Conservation (phyloP, 2,888 invertebrate species). For the Orthosia cruda region DNA sequence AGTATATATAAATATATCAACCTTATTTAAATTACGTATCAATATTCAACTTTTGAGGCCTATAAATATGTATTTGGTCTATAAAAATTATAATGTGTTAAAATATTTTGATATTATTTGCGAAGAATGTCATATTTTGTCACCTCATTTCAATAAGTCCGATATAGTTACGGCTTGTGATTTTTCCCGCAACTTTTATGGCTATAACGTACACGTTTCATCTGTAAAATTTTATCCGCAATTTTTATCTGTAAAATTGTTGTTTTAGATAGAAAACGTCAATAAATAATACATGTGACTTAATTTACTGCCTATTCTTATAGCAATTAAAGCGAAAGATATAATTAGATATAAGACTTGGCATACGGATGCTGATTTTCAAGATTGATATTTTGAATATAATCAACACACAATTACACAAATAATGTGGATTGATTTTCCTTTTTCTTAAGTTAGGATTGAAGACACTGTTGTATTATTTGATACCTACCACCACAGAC, state of each 20-base stretch:
- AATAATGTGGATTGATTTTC: background rate
- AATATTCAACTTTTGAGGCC: constrained; percentile 29
- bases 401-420: background rate
- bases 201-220: background rate
- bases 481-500: background rate
- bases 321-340: background rate
- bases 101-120: constrained; percentile 45
- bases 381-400: background rate
- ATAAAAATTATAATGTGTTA: constrained; percentile 31
- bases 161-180: constrained; percentile 1
- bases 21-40: constrained; percentile 40
- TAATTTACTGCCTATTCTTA: background rate
- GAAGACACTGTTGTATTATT: background rate
- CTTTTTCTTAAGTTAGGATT: background rate
- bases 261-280: background rate
- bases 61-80: constrained; percentile 18
- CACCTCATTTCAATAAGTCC: constrained; percentile 38
- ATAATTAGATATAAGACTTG: too few species aligned
- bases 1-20: constrained; percentile 52
- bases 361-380: too few species aligned
- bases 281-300: background rate
- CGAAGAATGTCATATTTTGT: constrained; percentile 40
- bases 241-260: background rate
- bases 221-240: too few species aligned
- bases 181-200: background rate